Percentiles rank a stretch among this genome's conserved stretches.
Evolutionary conservation across 1,140 invertebrate species (phyloP).

Genomic region (Drosophila santomea): DNA sequence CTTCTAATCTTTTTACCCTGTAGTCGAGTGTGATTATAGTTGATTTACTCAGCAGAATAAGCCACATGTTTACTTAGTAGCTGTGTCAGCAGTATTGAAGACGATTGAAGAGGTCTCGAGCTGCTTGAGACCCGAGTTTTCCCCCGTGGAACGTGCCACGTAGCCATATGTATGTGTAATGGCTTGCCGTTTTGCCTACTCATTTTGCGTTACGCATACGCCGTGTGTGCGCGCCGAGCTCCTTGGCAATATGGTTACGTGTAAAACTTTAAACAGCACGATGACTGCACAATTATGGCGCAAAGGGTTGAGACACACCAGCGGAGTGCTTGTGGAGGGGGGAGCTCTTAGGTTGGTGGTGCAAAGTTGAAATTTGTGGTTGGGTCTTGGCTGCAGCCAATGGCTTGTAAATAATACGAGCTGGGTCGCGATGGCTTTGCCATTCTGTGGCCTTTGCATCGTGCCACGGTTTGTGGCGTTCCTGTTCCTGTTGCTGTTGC

Average conservation of each 20-base stretch:
- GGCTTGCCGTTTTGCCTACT: slow-evolving; percentile 56
- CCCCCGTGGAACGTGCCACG: slow-evolving; percentile 33
- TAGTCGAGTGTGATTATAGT: slow-evolving; percentile 44
- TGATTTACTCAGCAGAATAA: slow-evolving; percentile 50
- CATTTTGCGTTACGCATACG: slow-evolving; percentile 70
- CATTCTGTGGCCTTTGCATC: slow-evolving; percentile 43
- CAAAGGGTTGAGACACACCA: neutral
- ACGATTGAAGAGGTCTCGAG: slow-evolving; percentile 18
- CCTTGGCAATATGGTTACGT: slow-evolving; percentile 57
- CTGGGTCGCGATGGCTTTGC: slow-evolving; percentile 48
- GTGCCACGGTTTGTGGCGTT: slow-evolving; percentile 28
- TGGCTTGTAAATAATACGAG: slow-evolving; percentile 76
- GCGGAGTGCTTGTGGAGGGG: neutral
- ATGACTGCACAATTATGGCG: slow-evolving; percentile 74
- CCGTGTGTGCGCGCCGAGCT: slow-evolving; percentile 28
- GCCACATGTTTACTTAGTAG: slow-evolving; percentile 44
- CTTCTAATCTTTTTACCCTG: neutral
- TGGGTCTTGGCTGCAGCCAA: slow-evolving; percentile 63
- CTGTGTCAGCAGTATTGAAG: slow-evolving; percentile 53
- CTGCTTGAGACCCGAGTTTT: neutral
- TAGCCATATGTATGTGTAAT: slow-evolving; percentile 42
- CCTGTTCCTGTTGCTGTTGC: slow-evolving; percentile 39
- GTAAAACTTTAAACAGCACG: slow-evolving; percentile 69
- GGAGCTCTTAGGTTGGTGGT: neutral
- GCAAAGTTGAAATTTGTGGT: slow-evolving; percentile 41